Evolutionary conservation across 2,797 vertebrate genomes (phyloP), one percentile per base, ranked within the genome.

Genomic region (Rhinophrynus dorsalis): DNA sequence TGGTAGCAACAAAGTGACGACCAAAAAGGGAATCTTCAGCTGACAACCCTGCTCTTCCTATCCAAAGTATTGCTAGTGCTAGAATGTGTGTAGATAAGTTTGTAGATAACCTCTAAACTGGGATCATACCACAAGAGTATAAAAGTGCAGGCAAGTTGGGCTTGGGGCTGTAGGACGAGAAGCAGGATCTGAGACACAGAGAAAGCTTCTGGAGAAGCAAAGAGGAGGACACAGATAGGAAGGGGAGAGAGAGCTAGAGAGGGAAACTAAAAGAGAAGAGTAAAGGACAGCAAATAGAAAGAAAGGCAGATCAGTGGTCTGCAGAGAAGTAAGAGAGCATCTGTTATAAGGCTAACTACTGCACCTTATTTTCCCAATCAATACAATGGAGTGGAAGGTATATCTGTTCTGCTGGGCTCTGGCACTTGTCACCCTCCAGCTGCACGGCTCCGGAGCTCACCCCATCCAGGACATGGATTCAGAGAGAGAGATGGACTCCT

Each of bases 21-120:
- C 92, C 93, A 92, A 83, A 88, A 84, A 84, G 85, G 88, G 91
- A 92, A 92, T 91, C 81, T 85, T 87, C 88, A 77, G 75, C 74
- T 81, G 76, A 80, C 75, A 76, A 78, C 64, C 82, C 89, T 84
- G 91, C 92, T 79, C 68, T 74, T 58, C 29, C 23, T 24, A 30
- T 29, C 29, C 12, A 42, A 30, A 82, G 17, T 44, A 20, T 18
- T 44, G 40, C 17, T 44, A 10, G 89, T 92, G 88, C 87, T 84
- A 89, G 92, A 94, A 93, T 94, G 93, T 81, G 82, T 89, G 83
- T 75, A 89, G 83, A 79, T 78, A 75, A 85, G 89, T 74, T 78
- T 75, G 68, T 81, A 77, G 85, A 90, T 84, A 87, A 92, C 79
- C 73, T 29, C 75, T 75, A 74, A 77, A 77, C 67, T 59, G 63